phyloP scores from a whole-genome alignment of 2,888 invertebrate genomes.

The Graphium colonna region DNA sequence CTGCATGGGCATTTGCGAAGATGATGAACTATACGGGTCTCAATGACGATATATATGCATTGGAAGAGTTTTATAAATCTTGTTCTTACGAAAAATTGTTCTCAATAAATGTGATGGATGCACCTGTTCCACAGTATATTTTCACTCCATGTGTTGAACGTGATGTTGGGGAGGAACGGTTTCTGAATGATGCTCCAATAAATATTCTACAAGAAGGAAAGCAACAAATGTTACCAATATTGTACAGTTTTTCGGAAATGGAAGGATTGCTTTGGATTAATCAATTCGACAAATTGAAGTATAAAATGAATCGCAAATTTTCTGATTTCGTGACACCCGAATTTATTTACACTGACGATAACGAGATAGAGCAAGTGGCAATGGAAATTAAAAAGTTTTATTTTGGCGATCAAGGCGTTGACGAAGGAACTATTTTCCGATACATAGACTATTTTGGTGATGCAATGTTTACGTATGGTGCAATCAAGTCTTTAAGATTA shows the following conservation, averaged over 20 bases:
- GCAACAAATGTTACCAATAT: slow-evolving; percentile 41
- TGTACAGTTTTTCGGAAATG: slow-evolving; percentile 46
- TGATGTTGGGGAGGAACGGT: slow-evolving; percentile 36
- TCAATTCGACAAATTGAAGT: slow-evolving; percentile 38
- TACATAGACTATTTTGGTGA: slow-evolving; percentile 55
- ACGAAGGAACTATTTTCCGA: slow-evolving; percentile 34
- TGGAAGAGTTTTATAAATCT: slow-evolving; percentile 50
- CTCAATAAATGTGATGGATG: slow-evolving; percentile 25
- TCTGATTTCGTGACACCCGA: slow-evolving; percentile 47
- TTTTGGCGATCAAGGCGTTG: slow-evolving; percentile 39
- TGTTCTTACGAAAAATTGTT: slow-evolving; percentile 36
- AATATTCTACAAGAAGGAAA: slow-evolving; percentile 40
- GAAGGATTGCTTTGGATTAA: slow-evolving; percentile 36
- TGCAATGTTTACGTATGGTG: slow-evolving; percentile 41
- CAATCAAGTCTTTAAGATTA: slow-evolving; percentile 36
- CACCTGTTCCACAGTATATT: slow-evolving; percentile 30
- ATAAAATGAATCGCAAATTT: slow-evolving; percentile 46
- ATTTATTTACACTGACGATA: slow-evolving; percentile 39
- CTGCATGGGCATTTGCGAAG: slow-evolving; percentile 45
- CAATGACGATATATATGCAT: slow-evolving; percentile 35
- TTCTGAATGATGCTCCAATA: slow-evolving; percentile 43
- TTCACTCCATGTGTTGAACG: slow-evolving; percentile 42
- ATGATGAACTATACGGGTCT: slow-evolving; percentile 38
- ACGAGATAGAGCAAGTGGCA: slow-evolving; percentile 40
- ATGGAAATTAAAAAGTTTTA: slow-evolving; percentile 39